Evolutionary conservation across 2,888 invertebrate genomes (phyloP), one percentile per base, ranked within the genome.

Genomic region (Archips xylosteana): DNA sequence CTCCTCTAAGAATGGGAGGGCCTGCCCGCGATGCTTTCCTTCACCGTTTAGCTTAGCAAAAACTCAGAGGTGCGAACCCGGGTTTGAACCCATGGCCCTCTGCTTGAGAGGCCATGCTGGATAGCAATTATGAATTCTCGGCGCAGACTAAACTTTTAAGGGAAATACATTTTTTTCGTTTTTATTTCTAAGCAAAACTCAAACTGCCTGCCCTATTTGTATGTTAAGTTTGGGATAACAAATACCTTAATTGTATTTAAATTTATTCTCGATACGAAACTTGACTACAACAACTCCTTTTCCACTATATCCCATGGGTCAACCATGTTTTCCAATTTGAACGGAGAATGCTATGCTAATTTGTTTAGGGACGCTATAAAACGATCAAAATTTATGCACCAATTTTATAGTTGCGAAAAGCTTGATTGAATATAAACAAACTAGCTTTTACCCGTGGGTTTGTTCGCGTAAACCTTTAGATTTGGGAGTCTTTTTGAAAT

Each of bases 331-430:
- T 51, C 71, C 71, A 15, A 66, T 66, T 66, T 61, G 23, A 61
- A 61, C 51, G 15, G 60, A 64, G 63, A 67, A 61, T 42, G 54
- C 0, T 67, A 66, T 71, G 66, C 66, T 36, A 71, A 67, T 67
- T 54, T 51, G 34, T 34, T 15, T 61, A 62, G 54, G 66, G 61
- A 54, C 12, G 34, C 13, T 49, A 34, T 54, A 54, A 23, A 63
- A 47, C 13, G 32, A 13, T 12, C 12, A 3, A n/a, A 63, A 63
- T 63, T 63, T 47, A 47, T 47, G 32, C 47, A n/a, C n/a, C 13
- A 32, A 23, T 15, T 23, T 62, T 34, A n/a, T n/a, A n/a, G 47
- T 60, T 36, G n/a, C 13, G 63, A 23, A 63, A 47, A 47, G 57
- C 10, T 57, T 32, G 32, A 32, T 57, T 32, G 54, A 54, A 12